Conservation (phyloP, 2,888 invertebrate species). For the Steinernema hermaphroditum region DNA sequence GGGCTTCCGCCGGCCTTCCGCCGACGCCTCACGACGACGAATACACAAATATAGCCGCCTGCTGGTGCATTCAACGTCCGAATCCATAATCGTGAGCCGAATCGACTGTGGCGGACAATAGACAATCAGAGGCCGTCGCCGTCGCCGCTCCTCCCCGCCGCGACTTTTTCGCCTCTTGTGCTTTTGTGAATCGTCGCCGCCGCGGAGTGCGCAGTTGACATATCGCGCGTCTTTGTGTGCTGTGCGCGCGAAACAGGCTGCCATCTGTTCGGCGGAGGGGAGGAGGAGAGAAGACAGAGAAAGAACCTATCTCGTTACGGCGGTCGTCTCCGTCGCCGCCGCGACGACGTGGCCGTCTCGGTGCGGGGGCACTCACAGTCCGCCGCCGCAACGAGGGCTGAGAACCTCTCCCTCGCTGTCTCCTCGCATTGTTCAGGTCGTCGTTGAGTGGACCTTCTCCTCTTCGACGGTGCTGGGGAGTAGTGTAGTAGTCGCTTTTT, state of each 20-base stretch:
- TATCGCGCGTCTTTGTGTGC: neutral
- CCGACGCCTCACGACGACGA: no score
- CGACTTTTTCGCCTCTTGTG: constrained; percentile 5
- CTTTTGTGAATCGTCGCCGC: neutral
- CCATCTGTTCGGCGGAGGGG: constrained; percentile 15
- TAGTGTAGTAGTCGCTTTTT: no score
- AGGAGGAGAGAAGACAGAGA: neutral
- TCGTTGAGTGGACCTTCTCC: neutral
- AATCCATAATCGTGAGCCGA: no score
- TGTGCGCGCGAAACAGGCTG: constrained; percentile 27
- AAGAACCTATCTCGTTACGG: constrained; percentile 23
- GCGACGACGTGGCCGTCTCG: constrained; percentile 18
- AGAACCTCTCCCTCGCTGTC: constrained; percentile 15
- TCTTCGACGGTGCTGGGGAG: neutral
- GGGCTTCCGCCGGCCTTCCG: no score
- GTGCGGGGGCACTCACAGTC: constrained; percentile 29
- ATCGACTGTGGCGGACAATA: no score
- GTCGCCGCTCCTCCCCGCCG: neutral
- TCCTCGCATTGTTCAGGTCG: neutral
- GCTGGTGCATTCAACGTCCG: no score
- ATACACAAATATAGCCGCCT: no score
- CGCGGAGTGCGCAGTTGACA: no score
- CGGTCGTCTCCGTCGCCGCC: neutral
- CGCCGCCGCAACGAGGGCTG: neutral
- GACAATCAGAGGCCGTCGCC: neutral